phyloP scores from a whole-genome alignment of 2,888 invertebrate species.

The Neoascia interrupta region DNA sequence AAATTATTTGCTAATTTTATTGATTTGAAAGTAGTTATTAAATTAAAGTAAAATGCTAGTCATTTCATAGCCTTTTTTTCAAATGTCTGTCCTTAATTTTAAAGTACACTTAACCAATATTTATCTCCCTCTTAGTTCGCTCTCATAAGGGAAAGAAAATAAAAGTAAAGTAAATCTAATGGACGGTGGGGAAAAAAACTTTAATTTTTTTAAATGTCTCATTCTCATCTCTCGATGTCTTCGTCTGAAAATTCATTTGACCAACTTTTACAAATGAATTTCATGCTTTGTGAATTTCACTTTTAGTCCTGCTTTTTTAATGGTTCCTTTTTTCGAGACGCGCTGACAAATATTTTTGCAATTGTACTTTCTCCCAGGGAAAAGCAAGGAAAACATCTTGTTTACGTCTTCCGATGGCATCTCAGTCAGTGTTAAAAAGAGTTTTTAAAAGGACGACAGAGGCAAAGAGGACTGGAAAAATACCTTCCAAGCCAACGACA shows the following conservation, averaged over 20 bases:
- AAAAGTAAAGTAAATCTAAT: too few species aligned
- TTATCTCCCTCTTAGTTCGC: constrained; percentile 23
- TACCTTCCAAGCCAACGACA: constrained; percentile 1
- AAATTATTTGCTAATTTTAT: too few species aligned
- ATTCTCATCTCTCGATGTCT: constrained; percentile 20
- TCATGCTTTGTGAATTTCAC: constrained; percentile 37
- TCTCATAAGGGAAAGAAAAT: too few species aligned
- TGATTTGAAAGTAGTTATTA: too few species aligned
- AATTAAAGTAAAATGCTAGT: too few species aligned
- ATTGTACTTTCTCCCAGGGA: constrained; percentile 25
- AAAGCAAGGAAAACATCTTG: constrained; percentile 47
- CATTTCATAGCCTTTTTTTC: too few species aligned
- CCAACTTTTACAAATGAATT: constrained; percentile 62
- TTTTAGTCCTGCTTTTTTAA: constrained; percentile 23
- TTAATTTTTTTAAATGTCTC: constrained; percentile 18
- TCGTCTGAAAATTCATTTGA: constrained; percentile 61
- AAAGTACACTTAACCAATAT: constrained; percentile 13
- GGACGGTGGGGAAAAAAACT: too few species aligned
- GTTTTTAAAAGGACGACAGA: constrained; percentile 26
- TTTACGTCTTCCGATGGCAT: constrained; percentile 55
- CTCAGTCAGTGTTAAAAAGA: constrained; percentile 4
- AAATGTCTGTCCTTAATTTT: neutral
- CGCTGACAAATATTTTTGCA: constrained; percentile 38
- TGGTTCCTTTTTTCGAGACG: neutral
- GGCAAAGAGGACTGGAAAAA: neutral